phyloP scores from a whole-genome alignment of 2,113 vertebrate species.

The Apus apus region DNA sequence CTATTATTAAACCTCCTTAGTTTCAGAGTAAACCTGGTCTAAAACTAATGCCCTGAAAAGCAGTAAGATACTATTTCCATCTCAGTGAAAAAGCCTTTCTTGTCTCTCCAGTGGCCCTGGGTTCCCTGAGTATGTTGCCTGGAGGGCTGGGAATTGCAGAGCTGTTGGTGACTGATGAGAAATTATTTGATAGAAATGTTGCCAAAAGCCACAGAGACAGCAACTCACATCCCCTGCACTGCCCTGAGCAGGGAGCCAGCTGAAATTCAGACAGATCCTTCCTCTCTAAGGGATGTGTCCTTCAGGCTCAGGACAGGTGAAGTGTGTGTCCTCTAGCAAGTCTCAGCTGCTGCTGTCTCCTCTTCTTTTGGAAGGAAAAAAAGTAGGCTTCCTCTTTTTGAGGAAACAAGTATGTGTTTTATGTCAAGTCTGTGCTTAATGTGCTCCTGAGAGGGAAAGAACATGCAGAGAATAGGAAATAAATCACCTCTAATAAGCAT shows the following conservation, averaged over 20 bases:
- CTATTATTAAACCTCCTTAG: neutral
- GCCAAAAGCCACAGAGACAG: neutral
- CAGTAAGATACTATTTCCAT: neutral
- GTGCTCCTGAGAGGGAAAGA: neutral
- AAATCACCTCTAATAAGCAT: neutral
- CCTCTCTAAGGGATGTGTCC: neutral
- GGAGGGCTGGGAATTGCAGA: slow-evolving; percentile 14
- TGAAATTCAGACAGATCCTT: neutral
- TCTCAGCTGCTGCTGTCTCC: neutral
- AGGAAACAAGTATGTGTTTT: neutral
- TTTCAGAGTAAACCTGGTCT: neutral
- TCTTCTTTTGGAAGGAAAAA: neutral
- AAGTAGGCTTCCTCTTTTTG: neutral
- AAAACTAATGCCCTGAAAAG: neutral
- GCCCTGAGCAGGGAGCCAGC: neutral
- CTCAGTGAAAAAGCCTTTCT: neutral
- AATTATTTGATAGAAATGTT: neutral
- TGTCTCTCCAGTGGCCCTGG: neutral
- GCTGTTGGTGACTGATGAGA: slow-evolving; percentile 7
- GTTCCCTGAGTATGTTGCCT: neutral
- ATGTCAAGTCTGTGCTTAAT: neutral
- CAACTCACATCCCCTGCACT: neutral
- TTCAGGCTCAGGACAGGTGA: neutral
- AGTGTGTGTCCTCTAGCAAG: neutral
- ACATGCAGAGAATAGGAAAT: neutral